phyloP scores from a whole-genome alignment of 2,888 invertebrate species.

The Epirrhoe alternata region DNA sequence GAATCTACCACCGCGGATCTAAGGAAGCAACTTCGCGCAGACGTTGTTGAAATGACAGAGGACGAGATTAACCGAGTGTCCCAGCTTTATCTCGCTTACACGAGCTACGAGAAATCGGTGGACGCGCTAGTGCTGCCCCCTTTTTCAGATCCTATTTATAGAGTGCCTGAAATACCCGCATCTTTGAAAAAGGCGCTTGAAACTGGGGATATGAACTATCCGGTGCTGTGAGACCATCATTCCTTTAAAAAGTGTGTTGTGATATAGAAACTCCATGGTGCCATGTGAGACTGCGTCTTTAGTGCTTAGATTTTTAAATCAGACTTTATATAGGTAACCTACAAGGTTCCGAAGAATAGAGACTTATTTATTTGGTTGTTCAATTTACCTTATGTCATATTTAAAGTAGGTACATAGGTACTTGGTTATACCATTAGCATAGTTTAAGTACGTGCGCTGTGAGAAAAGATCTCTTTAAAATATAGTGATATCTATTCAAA shows the following conservation, averaged over 20 bases:
- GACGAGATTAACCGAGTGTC: constrained; percentile 72
- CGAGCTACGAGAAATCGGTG: constrained; percentile 68
- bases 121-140: constrained; percentile 72
- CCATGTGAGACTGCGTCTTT: constrained; percentile 54
- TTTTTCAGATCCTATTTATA: constrained; percentile 72
- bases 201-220: constrained; percentile 62
- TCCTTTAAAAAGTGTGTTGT: constrained; percentile 49
- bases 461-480: constrained; percentile 73
- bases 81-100: constrained; percentile 68
- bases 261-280: constrained; percentile 54
- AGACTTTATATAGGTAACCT: background rate
- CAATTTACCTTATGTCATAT: constrained; percentile 42
- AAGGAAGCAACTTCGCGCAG: constrained; percentile 66
- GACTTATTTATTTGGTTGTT: constrained; percentile 49
- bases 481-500: constrained; percentile 49
- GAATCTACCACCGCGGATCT: constrained; percentile 67
- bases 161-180: constrained; percentile 68
- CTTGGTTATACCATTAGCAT: constrained; percentile 10
- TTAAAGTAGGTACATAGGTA: constrained; percentile 20
- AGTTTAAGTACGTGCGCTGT: constrained; percentile 66
- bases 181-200: constrained; percentile 66
- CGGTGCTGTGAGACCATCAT: constrained; percentile 51
- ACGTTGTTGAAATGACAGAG: constrained; percentile 70
- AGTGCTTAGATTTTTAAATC: constrained; percentile 7
- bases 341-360: constrained; percentile 34